Conservation (phyloP, 2,113 vertebrate species). For the Strigops habroptila region DNA sequence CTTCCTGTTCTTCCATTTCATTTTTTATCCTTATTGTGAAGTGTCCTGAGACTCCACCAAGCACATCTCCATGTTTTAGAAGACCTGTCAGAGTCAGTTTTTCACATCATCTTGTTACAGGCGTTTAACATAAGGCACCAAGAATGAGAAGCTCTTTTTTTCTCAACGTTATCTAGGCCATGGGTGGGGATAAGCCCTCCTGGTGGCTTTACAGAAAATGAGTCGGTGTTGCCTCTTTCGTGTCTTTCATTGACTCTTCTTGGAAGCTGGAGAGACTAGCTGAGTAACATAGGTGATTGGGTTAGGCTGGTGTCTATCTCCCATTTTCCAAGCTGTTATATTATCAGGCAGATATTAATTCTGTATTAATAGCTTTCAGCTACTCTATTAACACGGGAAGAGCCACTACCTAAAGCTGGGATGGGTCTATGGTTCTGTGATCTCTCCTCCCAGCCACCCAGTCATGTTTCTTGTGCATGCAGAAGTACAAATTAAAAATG, state of each 20-base stretch:
- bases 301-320: background rate
- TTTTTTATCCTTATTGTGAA: background rate
- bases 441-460: background rate
- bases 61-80: background rate
- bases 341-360: background rate
- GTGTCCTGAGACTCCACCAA: background rate
- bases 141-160: background rate
- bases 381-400: background rate
- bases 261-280: background rate
- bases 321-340: background rate
- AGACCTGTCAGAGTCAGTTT: background rate
- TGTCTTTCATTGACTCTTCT: no score
- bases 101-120: background rate
- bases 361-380: background rate
- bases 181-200: background rate
- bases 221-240: background rate
- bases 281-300: background rate
- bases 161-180: background rate
- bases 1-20: background rate
- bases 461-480: rapidly evolving
- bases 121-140: background rate
- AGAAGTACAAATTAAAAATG: background rate
- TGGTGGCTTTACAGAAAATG: background rate
- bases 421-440: background rate
- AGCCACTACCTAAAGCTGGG: background rate